These are phyloP conservation scores for Vidua chalybeata DNA, from an alignment of 2,113 vertebrate genomes.

Conservation along the genomic window DNA sequence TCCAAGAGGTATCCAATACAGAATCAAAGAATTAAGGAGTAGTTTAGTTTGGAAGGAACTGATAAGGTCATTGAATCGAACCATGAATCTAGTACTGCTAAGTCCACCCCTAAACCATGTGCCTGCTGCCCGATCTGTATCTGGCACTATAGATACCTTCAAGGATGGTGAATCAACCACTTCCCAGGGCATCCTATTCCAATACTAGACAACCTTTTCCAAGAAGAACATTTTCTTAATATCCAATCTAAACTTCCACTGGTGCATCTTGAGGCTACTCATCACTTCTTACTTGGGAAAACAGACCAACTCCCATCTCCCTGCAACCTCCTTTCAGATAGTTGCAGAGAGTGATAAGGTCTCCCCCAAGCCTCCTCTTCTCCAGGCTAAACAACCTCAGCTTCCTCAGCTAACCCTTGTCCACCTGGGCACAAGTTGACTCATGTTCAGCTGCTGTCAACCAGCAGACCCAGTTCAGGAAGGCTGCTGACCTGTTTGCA, in stretches of 20 bases:
- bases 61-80: background rate
- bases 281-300: background rate
- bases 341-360: background rate
- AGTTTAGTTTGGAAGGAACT: background rate
- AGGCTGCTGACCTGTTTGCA: background rate
- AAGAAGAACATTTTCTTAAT: background rate
- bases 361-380: background rate
- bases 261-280: background rate
- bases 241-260: background rate
- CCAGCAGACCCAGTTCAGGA: background rate
- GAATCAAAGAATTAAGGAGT: background rate
- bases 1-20: background rate
- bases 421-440: background rate
- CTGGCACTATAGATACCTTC: background rate
- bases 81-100: background rate
- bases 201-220: background rate
- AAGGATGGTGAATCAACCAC: too few species aligned
- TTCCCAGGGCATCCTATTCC: background rate
- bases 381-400: background rate
- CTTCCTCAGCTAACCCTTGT: background rate
- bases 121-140: background rate
- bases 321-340: background rate
- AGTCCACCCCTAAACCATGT: background rate
- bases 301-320: background rate
- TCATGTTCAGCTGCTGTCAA: fast-evolving